Evolutionary conservation across 2,113 vertebrate genomes (phyloP), one percentile per base, ranked within the genome.

Genomic region (Podarcis cretensis): DNA sequence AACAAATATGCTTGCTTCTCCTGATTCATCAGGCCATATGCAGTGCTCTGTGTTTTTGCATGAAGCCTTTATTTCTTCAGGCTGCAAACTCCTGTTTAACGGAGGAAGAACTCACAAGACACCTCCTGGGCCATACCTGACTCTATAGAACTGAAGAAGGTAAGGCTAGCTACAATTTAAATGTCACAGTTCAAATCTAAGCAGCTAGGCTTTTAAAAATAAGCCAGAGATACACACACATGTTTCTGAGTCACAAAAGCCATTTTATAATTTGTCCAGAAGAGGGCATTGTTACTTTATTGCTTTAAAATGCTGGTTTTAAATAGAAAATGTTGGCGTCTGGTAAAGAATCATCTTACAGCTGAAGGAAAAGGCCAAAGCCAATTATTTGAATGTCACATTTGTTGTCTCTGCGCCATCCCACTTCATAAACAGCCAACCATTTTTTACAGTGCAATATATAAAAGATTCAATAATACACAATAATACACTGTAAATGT

Each of bases 201-300:
- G 10, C 20, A 74, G 2, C 6, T 66, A 54, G 48, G 27, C 1
- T 2, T 3, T 40, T 87, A 79, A 35, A 83, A 48, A 69, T 40
- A 71, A 43, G 37, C 16, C 54, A 77, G 59, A 10, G 4, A 10
- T 3, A 54, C 1, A 4, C 21, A 54, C 48, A 48, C n/a, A 73
- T 6, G 10, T 0, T 23, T 3, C 13, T 0, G 30, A 1, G 0
- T 0, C 3, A 6, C 1, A 77, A 32, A 73, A 37, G 14, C 18
- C 0, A 20, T 89, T 84, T 69, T 57, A 30, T 0, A 0, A 18
- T 3, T 5, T 66, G 57, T 23, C 89, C 95, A 89, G 90, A 0
- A 92, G 95, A 90, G 92, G 94, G 94, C 92, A 89, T 30, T 84
- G 6, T 71, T 37, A 25, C 69, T 20, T 2, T 1, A 35, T 5